Base-by-base conservation (phyloP, 2,113 vertebrate species). In the Oostethus manadensis region DNA sequence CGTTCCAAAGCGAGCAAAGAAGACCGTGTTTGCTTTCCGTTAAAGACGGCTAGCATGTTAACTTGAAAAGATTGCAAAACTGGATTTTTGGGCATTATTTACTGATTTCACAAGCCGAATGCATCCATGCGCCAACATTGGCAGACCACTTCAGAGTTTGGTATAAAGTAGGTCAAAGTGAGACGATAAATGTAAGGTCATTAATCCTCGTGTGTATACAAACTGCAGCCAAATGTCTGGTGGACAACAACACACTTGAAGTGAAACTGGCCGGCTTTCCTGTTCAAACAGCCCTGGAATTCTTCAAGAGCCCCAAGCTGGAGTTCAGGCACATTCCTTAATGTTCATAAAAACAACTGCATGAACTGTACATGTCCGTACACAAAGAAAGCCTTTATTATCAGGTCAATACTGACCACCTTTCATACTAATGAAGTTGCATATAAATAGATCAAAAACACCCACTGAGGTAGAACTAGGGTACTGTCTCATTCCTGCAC, bases 201-300 rank as follows among this genome's bases (percentile, higher is more conserved):
- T 58, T 71, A 23, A 67, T 59, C 48, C 26, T 50, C 64, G 42
- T 70, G 45, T 56, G 15, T 48, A n/a, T 20, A 60, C 8, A 17
- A 54, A 22, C 26, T 29, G 29, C 49, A 55, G 56, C 20, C 6
- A 56, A 33, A 29, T 10, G 35, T 55, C 33, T 18, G 50, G 55
- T 35, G 44, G 29, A 20, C 53, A 51, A 53, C 53, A 43, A 42
- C 64, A 64, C 44, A 42, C 38, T 42, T 13, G 13, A 61, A 55
- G 42, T 73, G 60, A 67, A 17, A 53, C 51, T 73, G 68, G 76
- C 58, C 68, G 26, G 45, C 48, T 70, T 81, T 46, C 57, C 59
- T 75, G 65, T 72, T 42, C 59, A 66, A 77, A 78, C 71, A 75
- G 21, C 17, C 16, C 54, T 2, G 18, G 13, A 6, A 20, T 65